These are phyloP conservation scores for Athripsodes cinereus DNA, from an alignment of 2,888 invertebrate genomes.

Conservation along the genomic window DNA sequence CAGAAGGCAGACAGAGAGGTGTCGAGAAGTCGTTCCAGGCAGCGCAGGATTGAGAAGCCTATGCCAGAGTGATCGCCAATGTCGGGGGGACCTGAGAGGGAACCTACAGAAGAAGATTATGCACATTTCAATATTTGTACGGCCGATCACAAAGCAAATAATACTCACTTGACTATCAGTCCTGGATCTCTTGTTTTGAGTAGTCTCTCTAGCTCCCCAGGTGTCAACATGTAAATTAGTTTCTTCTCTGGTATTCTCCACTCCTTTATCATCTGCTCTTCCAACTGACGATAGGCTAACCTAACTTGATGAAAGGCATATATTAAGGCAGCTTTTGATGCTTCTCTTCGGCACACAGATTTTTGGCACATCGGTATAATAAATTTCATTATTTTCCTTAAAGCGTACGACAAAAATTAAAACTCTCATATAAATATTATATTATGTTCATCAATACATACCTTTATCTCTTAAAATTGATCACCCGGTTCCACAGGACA, in stretches of 20 bases:
- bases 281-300: constrained; percentile 52
- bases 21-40: no score
- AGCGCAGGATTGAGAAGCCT: no score
- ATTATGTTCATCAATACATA: no score
- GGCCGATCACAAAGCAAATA: no score
- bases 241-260: constrained; percentile 60
- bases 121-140: no score
- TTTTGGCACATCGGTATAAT: constrained; percentile 55
- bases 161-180: constrained; percentile 56
- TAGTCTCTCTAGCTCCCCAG: constrained; percentile 56
- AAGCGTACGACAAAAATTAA: background rate
- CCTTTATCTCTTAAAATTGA: no score
- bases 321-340: constrained; percentile 57
- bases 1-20: no score
- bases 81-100: no score
- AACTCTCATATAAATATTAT: no score
- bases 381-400: constrained; percentile 53
- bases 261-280: constrained; percentile 50
- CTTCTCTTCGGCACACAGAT: constrained; percentile 59
- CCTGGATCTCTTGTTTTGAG: constrained; percentile 48
- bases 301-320: constrained; percentile 53
- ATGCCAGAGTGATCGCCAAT: no score
- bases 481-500: no score
- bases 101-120: no score
- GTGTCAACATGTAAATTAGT: constrained; percentile 62